Evolutionary conservation across 2,888 invertebrate genomes (phyloP).

Genomic region (Drosophila kuntzei): DNA sequence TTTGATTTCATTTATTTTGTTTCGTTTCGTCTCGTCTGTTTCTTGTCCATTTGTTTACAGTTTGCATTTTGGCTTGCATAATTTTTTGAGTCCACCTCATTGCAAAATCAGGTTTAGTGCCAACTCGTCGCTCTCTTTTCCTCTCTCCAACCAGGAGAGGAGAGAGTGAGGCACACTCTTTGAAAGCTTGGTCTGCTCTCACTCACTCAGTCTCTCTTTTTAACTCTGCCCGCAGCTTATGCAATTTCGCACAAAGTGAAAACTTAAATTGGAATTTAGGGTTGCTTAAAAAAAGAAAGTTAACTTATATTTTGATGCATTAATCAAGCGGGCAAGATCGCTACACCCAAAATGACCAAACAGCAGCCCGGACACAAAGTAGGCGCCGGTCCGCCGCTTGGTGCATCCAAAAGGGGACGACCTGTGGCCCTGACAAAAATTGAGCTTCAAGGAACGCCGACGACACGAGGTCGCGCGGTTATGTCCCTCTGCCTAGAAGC

Average conservation of each 20-base stretch:
- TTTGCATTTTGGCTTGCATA: slow-evolving; percentile 64
- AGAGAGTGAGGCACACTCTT: slow-evolving; percentile 3
- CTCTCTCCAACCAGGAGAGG: neutral
- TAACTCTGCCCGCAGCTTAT: slow-evolving; percentile 44
- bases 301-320: slow-evolving; percentile 18
- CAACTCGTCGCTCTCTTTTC: slow-evolving; percentile 27
- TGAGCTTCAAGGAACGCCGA: slow-evolving; percentile 73
- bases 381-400: slow-evolving; percentile 63
- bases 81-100: slow-evolving; percentile 47
- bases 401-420: slow-evolving; percentile 74
- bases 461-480: neutral
- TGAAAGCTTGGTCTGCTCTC: slow-evolving; percentile 16
- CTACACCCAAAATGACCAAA: slow-evolving; percentile 74
- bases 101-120: slow-evolving; percentile 63
- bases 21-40: slow-evolving; percentile 22
- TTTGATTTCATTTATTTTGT: slow-evolving; percentile 46
- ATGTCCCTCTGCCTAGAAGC: slow-evolving; percentile 79
- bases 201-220: neutral
- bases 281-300: slow-evolving; percentile 44
- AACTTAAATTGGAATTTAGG: slow-evolving; percentile 56
- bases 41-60: slow-evolving; percentile 43
- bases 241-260: slow-evolving; percentile 69
- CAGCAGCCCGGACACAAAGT: slow-evolving; percentile 75
- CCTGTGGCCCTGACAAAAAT: slow-evolving; percentile 84
- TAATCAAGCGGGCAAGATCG: slow-evolving; percentile 81